Base-by-base conservation (phyloP, 2,797 vertebrate species). In the Enteromius unitaeniatus region DNA sequence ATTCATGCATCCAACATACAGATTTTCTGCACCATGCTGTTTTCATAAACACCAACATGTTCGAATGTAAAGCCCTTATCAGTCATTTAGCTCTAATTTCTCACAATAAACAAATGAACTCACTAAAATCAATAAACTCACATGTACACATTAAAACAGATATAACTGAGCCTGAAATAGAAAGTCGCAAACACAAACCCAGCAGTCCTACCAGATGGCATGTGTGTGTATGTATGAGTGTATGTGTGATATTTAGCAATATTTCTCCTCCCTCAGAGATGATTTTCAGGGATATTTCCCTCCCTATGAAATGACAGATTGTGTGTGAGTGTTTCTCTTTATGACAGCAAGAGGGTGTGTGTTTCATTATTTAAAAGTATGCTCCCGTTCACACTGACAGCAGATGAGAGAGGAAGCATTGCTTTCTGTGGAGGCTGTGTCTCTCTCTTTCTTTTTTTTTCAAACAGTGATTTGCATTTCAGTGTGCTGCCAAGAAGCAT, bases 231-330 rank as follows among this genome's bases (percentile, higher is more conserved):
- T n/a, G 23, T 68, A 8, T 64, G 67, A 73, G 78, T 70, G 28
- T 64, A 37, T 84, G 62, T 84, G 65, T 75, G 84, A 87, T 83
- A 86, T 88, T 88, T 86, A 84, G 76, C 70, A 17, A 60, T 86
- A 84, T 86, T 85, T 86, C 84, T 87, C 84, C 84, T 80, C 88
- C 88, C 86, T 84, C 40, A 82, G 79, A 84, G 79, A 86, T 79
- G 65, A 86, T 87, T 87, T 86, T 86, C 88, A 86, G 87, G 86
- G 88, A 87, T 88, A 86, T 86, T 73, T 87, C 88, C 86, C 86
- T 86, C 82, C 88, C 82, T 84, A 53, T 86, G 82, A 82, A 88
- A 87, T 87, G 82, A 86, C 88, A 88, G 88, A 88, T 83, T 88
- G 82, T 84, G 70, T 86, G 86, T 83, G 84, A 84, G 81, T 86